Conservation (phyloP, 2,888 invertebrate genomes). For the Amblyjoppa fuscipennis region DNA sequence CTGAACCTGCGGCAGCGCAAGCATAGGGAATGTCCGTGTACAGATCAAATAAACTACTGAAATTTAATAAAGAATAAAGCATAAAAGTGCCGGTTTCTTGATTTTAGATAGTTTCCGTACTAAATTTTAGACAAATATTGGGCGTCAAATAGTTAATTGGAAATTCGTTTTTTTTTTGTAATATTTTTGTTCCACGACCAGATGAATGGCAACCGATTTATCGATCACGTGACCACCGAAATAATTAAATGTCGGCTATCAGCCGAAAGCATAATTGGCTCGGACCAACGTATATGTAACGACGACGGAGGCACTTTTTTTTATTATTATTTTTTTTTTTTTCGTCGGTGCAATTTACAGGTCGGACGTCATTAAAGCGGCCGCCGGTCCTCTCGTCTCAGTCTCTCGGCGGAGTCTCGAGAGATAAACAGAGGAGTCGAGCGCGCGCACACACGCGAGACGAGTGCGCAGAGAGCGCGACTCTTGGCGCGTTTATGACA, state of each 20-base stretch:
- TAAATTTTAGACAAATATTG: not conserved
- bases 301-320: constrained; percentile 44
- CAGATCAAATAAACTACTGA: not conserved
- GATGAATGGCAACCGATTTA: constrained; percentile 38
- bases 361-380: constrained; percentile 67
- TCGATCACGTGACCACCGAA: constrained; percentile 28
- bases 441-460: constrained; percentile 23
- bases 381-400: constrained; percentile 47
- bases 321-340: not conserved
- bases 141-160: not conserved
- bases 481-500: constrained; percentile 63
- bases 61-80: not conserved
- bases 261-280: constrained; percentile 38
- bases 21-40: not conserved
- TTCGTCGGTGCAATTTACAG: constrained; percentile 65
- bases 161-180: not conserved
- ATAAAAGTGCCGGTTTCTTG: too few relatives aligned
- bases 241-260: constrained; percentile 46
- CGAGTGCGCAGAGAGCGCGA: constrained; percentile 1
- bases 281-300: constrained; percentile 13
- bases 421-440: constrained; percentile 65
- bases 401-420: constrained; percentile 55
- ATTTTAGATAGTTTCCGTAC: not conserved
- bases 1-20: not conserved
- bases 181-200: not conserved